Base-by-base conservation (phyloP, 2,113 vertebrate species). In the Stegostoma tigrinum region DNA sequence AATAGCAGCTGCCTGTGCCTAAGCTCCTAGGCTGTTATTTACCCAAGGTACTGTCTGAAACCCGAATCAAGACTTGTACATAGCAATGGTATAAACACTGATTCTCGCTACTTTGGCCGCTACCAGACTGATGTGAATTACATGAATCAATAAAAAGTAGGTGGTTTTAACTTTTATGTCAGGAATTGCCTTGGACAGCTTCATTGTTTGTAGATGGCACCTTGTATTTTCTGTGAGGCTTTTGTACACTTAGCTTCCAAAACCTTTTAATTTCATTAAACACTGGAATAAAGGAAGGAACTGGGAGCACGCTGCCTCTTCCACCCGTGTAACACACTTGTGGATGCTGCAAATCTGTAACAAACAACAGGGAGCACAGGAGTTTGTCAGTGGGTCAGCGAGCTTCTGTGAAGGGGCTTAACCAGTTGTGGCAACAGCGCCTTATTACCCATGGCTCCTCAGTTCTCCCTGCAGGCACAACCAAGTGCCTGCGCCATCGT, bases 81-180 rank as follows among this genome's bases (percentile, higher is more conserved):
- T 70, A 95, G 67, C 42, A 48, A 23, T 75, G 45, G 68, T 95
- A n/a, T 21, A 70, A 72, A 75, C 38, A 72, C 5, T 15, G 0
- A 70, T 30, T 27, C 42, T 95, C 12, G 45, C 38, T 95, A 68
- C 94, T 24, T 95, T 72, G 52, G 94, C 68, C 30, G 14, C 45
- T 17, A 3, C 42, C 94, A 42, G 94, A 72, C 94, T 95, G 66
- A 48, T 48, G 93, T 95, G 67, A 68, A 95, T 95, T 48, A 70
- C 23, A 30, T 17, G 24, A 27, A 95, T 34, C 68, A 95, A 17
- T 90, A n/a, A 94, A 38, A 67, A 70, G 38, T 45, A 42, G 66
- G 24, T 72, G 68, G 23, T 52, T 95, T 95, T 72, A 34, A 95
- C 52, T 45, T 95, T 72, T 30, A 48, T 89, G 30, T 67, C 93